Evolutionary conservation across 1,140 invertebrate species (phyloP).

Genomic region (Hypsibius dujardini): DNA sequence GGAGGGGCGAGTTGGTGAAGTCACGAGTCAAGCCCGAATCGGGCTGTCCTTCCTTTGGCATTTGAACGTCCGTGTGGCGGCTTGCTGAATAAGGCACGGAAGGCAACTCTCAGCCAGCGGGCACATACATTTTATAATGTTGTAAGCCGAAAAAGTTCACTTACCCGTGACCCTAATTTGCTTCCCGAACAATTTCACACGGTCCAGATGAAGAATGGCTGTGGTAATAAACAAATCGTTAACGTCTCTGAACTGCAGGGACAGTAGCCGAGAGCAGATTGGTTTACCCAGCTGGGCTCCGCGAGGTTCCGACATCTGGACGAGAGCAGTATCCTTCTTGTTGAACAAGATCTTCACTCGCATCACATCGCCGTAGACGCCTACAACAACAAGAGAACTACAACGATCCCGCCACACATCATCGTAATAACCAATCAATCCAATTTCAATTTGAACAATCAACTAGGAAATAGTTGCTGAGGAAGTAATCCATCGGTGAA

Average conservation of each 20-base stretch:
- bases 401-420: too few relatives aligned
- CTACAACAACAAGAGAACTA: slow-evolving; percentile 39
- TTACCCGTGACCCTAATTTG: slow-evolving; percentile 88
- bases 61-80: slow-evolving; percentile 83
- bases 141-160: slow-evolving; percentile 31
- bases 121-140: too few relatives aligned
- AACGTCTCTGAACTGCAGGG: not conserved
- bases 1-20: slow-evolving; percentile 56
- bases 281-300: slow-evolving; percentile 86
- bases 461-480: too few relatives aligned
- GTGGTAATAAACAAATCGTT: slow-evolving; percentile 28
- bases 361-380: slow-evolving; percentile 98
- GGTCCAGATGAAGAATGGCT: slow-evolving; percentile 97
- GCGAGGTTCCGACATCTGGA: slow-evolving; percentile 93
- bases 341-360: slow-evolving; percentile 99
- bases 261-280: slow-evolving; percentile 12
- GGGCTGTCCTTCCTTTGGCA: slow-evolving; percentile 94
- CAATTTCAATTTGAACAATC: too few relatives aligned
- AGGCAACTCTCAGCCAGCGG: too few relatives aligned
- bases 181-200: slow-evolving; percentile 85
- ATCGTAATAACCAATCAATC: too few relatives aligned
- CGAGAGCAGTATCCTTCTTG: slow-evolving; percentile 96
- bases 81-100: too few relatives aligned
- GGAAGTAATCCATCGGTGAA: too few relatives aligned
- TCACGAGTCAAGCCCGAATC: slow-evolving; percentile 95